Evolutionary conservation across 1,140 invertebrate species (phyloP).

Genomic region (Paraescarpia echinospica): DNA sequence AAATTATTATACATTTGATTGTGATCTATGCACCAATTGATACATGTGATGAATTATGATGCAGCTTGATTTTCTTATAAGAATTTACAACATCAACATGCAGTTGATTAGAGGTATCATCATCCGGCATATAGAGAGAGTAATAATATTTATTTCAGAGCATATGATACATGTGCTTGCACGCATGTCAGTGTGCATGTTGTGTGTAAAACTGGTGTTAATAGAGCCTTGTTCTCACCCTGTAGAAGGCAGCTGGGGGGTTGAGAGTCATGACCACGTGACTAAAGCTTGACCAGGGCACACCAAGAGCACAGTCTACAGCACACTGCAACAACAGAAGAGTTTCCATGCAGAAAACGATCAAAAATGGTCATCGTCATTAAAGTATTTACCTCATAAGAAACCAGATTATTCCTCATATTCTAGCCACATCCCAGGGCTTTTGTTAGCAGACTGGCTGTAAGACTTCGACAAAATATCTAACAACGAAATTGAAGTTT

Average conservation of each 20-base stretch:
- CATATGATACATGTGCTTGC: not conserved
- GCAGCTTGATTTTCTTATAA: too few relatives aligned
- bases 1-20: too few relatives aligned
- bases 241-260: slow-evolving; percentile 21
- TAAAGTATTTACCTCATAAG: not conserved
- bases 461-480: too few relatives aligned
- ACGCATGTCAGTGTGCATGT: not conserved
- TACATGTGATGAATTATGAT: too few relatives aligned
- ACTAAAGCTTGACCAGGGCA: slow-evolving; percentile 20
- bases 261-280: slow-evolving; percentile 12
- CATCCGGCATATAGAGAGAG: not conserved
- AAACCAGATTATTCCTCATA: not conserved
- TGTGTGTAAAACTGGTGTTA: not conserved
- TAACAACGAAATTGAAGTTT: too few relatives aligned
- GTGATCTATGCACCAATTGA: too few relatives aligned
- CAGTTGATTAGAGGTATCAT: too few relatives aligned
- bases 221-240: not conserved
- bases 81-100: too few relatives aligned
- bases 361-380: not conserved
- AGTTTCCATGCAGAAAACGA: not conserved
- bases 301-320: slow-evolving; percentile 13
- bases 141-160: not conserved
- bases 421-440: not conserved
- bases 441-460: too few relatives aligned
- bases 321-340: not conserved